Evolutionary conservation across 2,888 invertebrate genomes (phyloP).

Genomic region (Dasypolia templi): DNA sequence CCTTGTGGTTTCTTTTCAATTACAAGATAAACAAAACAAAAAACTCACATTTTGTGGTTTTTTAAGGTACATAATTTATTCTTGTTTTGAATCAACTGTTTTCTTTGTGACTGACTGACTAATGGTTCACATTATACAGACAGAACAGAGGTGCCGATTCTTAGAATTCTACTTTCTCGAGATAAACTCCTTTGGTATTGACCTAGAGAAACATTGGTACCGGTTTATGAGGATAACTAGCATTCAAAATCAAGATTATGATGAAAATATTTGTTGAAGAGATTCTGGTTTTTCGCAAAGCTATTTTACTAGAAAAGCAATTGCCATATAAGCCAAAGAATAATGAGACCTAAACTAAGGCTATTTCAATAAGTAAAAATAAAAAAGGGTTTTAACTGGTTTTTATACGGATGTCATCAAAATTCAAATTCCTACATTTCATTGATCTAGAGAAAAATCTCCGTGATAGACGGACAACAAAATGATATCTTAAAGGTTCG

Average conservation of each 20-base stretch:
- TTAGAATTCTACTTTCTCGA: slow-evolving; percentile 46
- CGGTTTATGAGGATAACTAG: slow-evolving; percentile 23
- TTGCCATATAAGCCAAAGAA: neutral
- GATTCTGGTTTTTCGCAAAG: neutral
- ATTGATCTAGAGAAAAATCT: neutral
- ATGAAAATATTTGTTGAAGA: neutral
- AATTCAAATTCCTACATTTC: neutral
- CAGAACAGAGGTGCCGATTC: slow-evolving; percentile 8
- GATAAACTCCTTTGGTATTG: slow-evolving; percentile 14
- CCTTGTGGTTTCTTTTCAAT: slow-evolving; percentile 31
- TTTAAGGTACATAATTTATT: slow-evolving; percentile 15
- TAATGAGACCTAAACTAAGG: neutral
- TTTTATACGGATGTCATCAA: neutral
- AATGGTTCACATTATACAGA: slow-evolving; percentile 25
- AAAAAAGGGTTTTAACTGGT: neutral
- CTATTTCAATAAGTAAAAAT: too few species aligned
- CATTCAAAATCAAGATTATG: neutral
- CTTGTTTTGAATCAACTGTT: neutral
- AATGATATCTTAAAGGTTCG: neutral
- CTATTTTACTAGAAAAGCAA: neutral
- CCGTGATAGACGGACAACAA: neutral
- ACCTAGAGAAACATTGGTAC: slow-evolving; percentile 24
- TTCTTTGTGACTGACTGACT: slow-evolving; percentile 17
- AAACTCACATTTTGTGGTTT: slow-evolving; percentile 21
- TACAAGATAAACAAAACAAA: neutral